These are phyloP conservation scores for Lacanobia wlatinum DNA, from an alignment of 2,888 invertebrate genomes.

Conservation along the genomic window DNA sequence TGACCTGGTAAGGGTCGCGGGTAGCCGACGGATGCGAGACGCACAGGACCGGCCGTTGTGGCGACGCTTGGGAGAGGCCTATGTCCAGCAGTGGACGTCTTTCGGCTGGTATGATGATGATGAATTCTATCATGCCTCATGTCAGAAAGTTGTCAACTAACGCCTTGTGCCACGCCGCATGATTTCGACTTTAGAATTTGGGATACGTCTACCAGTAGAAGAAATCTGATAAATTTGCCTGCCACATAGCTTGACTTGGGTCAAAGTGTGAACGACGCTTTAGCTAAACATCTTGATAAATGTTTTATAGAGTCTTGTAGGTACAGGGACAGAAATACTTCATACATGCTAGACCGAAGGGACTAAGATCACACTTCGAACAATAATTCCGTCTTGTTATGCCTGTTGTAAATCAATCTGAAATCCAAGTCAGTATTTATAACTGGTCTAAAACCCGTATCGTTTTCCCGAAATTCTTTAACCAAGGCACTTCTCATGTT, in stretches of 20 bases:
- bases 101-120: no score
- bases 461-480: neutral
- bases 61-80: no score
- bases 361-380: neutral
- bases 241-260: neutral
- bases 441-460: neutral
- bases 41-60: no score
- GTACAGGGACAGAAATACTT: neutral
- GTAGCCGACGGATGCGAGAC: no score
- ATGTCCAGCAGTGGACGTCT: no score
- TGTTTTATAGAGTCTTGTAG: neutral
- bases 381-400: neutral
- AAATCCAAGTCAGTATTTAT: slow-evolving; percentile 16
- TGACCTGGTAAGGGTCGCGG: no score
- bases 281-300: neutral
- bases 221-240: neutral
- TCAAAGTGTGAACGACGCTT: neutral
- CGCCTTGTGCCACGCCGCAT: neutral
- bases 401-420: slow-evolving; percentile 20
- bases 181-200: neutral
- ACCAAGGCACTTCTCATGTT: slow-evolving; percentile 11
- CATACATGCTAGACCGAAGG: neutral
- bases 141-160: no score
- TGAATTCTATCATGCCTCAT: neutral
- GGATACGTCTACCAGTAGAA: neutral